phyloP scores from a whole-genome alignment of 2,797 vertebrate genomes.

The Neosilurus hyrtlii region DNA sequence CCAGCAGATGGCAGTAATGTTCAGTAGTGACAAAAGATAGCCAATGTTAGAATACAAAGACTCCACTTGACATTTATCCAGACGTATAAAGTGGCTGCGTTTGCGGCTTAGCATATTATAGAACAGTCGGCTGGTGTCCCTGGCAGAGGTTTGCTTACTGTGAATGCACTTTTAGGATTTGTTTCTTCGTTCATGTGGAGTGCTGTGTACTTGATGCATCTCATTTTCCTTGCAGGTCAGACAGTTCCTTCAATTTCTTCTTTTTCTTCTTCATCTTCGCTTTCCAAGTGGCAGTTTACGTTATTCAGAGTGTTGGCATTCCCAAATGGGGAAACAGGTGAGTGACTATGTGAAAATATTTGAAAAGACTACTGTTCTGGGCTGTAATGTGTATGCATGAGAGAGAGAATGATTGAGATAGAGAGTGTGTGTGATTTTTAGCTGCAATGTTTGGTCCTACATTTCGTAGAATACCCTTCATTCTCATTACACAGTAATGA shows the following conservation, averaged over 20 bases:
- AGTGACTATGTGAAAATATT: conserved; percentile 53
- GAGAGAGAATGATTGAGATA: background rate
- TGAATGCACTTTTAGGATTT: too few relatives aligned
- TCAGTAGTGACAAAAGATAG: too few relatives aligned
- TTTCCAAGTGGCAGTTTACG: conserved; percentile 86
- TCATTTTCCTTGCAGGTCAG: conserved; percentile 72
- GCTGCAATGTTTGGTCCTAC: background rate
- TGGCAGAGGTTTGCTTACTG: too few relatives aligned
- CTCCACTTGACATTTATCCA: too few relatives aligned
- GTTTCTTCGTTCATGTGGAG: background rate
- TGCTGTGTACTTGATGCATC: background rate
- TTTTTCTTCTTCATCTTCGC: conserved; percentile 97
- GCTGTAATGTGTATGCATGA: background rate
- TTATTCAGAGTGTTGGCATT: conserved; percentile 91
- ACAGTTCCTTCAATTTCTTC: conserved; percentile 99
- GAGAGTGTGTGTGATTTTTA: background rate
- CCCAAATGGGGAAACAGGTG: conserved; percentile 92
- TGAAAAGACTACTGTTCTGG: background rate
- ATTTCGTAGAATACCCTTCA: background rate
- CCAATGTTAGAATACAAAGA: too few relatives aligned
- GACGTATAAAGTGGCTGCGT: too few relatives aligned
- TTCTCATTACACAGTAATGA: too few relatives aligned
- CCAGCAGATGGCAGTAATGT: too few relatives aligned
- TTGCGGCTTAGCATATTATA: too few relatives aligned
- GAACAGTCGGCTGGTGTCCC: too few relatives aligned